Conservation (phyloP, 2,113 vertebrate species). For the Setophaga kirtlandii region DNA sequence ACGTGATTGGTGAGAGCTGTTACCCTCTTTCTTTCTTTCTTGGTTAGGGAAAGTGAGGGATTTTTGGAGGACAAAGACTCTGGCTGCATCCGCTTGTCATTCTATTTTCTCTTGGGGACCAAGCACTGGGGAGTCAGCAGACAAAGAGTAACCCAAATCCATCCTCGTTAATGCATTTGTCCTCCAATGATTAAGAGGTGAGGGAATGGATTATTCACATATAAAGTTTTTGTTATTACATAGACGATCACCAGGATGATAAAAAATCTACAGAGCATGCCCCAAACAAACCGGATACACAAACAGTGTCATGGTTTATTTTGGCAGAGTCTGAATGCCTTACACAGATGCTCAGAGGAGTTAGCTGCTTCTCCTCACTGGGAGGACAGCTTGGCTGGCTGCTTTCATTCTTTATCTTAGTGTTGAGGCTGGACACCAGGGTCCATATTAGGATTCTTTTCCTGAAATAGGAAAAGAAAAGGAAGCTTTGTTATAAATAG, state of each 20-base stretch:
- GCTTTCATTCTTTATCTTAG: background rate
- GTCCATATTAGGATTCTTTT: background rate
- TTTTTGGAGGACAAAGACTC: background rate
- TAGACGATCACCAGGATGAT: background rate
- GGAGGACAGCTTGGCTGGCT: background rate
- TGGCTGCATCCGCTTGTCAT: background rate
- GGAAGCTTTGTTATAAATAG: background rate
- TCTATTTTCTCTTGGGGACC: background rate
- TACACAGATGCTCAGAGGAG: background rate
- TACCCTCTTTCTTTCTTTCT: background rate
- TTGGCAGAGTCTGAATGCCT: background rate
- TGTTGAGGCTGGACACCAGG: background rate
- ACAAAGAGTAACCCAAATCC: background rate
- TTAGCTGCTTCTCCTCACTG: background rate
- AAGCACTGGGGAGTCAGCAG: background rate
- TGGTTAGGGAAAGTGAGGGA: background rate
- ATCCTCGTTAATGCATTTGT: background rate
- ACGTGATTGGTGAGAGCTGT: slow-evolving; percentile 87
- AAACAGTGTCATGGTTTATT: background rate
- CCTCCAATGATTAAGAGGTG: background rate
- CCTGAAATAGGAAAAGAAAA: background rate
- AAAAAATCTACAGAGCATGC: background rate
- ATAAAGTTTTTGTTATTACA: background rate
- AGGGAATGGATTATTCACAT: background rate
- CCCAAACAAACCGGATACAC: background rate